These are phyloP conservation scores for Stenoptilia bipunctidactyla DNA, from an alignment of 2,888 invertebrate species.

Conservation along the genomic window DNA sequence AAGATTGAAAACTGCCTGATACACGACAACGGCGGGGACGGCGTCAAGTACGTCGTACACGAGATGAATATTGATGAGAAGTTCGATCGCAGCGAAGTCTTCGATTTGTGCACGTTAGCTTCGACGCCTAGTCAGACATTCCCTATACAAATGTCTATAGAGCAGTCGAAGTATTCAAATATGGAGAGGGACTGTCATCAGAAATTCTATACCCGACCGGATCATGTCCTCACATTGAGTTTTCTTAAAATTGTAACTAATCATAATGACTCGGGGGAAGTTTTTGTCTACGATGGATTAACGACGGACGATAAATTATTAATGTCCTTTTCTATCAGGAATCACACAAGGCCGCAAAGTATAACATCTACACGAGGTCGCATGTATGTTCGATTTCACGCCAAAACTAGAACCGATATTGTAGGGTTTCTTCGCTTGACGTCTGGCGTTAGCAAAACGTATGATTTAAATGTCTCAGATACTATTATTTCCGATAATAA, in stretches of 20 bases:
- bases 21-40: constrained; percentile 90
- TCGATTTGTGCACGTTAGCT: constrained; percentile 88
- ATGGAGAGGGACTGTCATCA: constrained; percentile 81
- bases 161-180: constrained; percentile 81
- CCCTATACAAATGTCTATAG: constrained; percentile 85
- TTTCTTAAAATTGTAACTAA: constrained; percentile 86
- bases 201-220: constrained; percentile 82
- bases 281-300: constrained; percentile 85
- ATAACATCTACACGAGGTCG: constrained; percentile 85
- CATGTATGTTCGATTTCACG: constrained; percentile 84
- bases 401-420: constrained; percentile 79
- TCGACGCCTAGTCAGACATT: constrained; percentile 88
- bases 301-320: constrained; percentile 78
- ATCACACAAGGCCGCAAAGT: constrained; percentile 90
- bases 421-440: constrained; percentile 84
- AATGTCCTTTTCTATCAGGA: constrained; percentile 79
- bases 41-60: constrained; percentile 87
- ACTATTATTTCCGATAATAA: constrained; percentile 90
- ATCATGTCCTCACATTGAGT: constrained; percentile 87
- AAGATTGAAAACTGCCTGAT: constrained; percentile 83
- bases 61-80: constrained; percentile 83
- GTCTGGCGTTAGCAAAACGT: constrained; percentile 82
- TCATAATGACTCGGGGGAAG: constrained; percentile 78
- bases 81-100: constrained; percentile 80
- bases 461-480: constrained; percentile 89